phyloP scores from a whole-genome alignment of 2,888 invertebrate species.

The Scaptodrosophila latifasciaeformis region DNA sequence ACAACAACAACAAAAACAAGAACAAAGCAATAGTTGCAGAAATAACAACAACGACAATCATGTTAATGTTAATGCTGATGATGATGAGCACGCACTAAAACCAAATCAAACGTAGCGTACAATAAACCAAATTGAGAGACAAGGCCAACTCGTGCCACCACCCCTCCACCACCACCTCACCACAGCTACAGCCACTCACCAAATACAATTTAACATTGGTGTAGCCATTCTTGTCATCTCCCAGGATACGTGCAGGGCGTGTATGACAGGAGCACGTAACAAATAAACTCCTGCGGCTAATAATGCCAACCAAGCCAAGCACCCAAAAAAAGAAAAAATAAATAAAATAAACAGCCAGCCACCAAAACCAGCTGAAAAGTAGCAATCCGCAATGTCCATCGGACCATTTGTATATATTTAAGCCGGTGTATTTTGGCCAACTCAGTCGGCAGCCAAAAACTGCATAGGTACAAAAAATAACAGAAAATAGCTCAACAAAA shows the following conservation, averaged over 20 bases:
- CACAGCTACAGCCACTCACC: background rate
- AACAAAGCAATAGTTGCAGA: constrained; percentile 29
- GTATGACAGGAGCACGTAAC: constrained; percentile 41
- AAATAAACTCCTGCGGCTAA: constrained; percentile 59
- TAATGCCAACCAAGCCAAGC: constrained; percentile 31
- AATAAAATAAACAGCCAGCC: background rate
- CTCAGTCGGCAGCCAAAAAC: background rate
- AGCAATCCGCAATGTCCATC: constrained; percentile 10
- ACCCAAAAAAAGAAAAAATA: background rate
- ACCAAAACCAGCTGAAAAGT: constrained; percentile 41
- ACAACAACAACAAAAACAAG: constrained; percentile 26
- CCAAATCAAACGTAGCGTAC: constrained; percentile 50
- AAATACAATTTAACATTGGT: too few relatives aligned
- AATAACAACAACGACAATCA: constrained; percentile 32
- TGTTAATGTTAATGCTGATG: constrained; percentile 66
- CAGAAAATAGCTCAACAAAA: too few relatives aligned
- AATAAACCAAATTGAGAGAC: constrained; percentile 45
- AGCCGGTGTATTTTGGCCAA: background rate
- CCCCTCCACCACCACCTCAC: too few relatives aligned
- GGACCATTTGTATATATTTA: constrained; percentile 1
- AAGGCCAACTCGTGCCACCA: too few relatives aligned
- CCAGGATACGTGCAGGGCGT: constrained; percentile 6
- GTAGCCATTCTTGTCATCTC: constrained; percentile 9
- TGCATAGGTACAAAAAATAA: background rate
- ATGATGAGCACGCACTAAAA: constrained; percentile 64